A percentile compares a stretch with the other conserved stretches of the same genome.
Evolutionary conservation across 2,888 invertebrate genomes (phyloP).

Genomic region (Epicampocera succincta): DNA sequence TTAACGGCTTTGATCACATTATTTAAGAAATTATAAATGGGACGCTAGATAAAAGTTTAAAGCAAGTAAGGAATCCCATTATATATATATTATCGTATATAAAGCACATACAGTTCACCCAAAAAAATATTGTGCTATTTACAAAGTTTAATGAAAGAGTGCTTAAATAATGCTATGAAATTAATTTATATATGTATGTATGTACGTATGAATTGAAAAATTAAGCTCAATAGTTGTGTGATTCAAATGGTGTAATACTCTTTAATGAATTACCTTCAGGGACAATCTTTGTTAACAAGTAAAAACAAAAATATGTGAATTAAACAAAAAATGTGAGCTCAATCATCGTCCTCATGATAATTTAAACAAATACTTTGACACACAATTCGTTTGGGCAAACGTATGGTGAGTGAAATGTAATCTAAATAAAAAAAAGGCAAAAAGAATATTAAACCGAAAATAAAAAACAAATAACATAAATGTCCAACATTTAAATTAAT

Average conservation of each 20-base stretch:
- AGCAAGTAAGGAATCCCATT: constrained; percentile 65
- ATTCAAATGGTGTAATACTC: too few relatives aligned
- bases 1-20: background rate
- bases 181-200: too few relatives aligned
- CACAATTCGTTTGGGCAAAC: constrained; percentile 79
- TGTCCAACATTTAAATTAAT: constrained; percentile 4
- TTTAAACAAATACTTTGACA: constrained; percentile 75
- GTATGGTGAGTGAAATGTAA: constrained; percentile 77
- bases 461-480: background rate
- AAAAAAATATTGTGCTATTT: constrained; percentile 65
- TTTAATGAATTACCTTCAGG: constrained; percentile 35
- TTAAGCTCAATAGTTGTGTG: too few relatives aligned
- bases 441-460: constrained; percentile 25
- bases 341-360: constrained; percentile 55
- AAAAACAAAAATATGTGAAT: constrained; percentile 16
- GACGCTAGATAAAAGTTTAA: constrained; percentile 6
- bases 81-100: background rate
- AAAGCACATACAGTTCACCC: constrained; percentile 54
- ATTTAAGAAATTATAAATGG: constrained; percentile 2
- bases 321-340: constrained; percentile 9
- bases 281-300: constrained; percentile 10
- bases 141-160: constrained; percentile 45
- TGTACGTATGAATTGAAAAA: too few relatives aligned
- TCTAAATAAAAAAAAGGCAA: constrained; percentile 70
- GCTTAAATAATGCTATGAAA: too few relatives aligned